Base-by-base conservation (phyloP, 2,888 invertebrate genomes). In the Dinocampus coccinellae region DNA sequence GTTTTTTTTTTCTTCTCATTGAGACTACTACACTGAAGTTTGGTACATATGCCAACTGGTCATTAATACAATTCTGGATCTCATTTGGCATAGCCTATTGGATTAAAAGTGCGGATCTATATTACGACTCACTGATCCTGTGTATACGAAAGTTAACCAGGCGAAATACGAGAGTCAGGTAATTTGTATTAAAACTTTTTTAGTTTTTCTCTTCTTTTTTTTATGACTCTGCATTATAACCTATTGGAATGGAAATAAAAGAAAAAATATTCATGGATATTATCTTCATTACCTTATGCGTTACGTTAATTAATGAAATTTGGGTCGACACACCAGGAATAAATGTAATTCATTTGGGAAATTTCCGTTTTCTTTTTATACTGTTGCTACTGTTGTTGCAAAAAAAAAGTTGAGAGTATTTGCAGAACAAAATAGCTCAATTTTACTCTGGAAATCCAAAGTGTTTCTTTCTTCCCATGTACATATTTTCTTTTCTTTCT, bases 371-470 rank as follows among this genome's bases (percentile, higher is more conserved):
- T 24, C 24, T 20, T 34, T 4, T 2, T 6, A 42, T 13, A 47
- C 6, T 20, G 20, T 22, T 10, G n/a, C n/a, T n/a, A n/a, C n/a
- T n/a, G n/a, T n/a, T n/a, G n/a, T n/a, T n/a, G n/a, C n/a, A 58
- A 7, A 36, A 20, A 64, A 29, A 33, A 29, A 16, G 52, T 16
- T 16, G n/a, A 52, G 26, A 16, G 42, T 29, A 29, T 20, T 52
- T 52, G 6, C 52, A 13, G 26, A 64, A 52, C 63, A 64, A 26
- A 64, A 47, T 64, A 64, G 33, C 33, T 57, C 55, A 60, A 24
- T 62, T 58, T 55, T 33, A 55, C 16, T 33, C 52, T 33, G 60
- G 39, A 67, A 67, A 67, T 61, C 55, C 33, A 55, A 71, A 29
- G 55, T 55, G 24, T 57, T 57, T 66, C 24, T 33, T 57, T 57